Percentiles rank a stretch among this genome's conserved stretches.
These are phyloP conservation scores for Drosophila multiciliata DNA, from an alignment of 2,888 invertebrate species.

Conservation along the genomic window DNA sequence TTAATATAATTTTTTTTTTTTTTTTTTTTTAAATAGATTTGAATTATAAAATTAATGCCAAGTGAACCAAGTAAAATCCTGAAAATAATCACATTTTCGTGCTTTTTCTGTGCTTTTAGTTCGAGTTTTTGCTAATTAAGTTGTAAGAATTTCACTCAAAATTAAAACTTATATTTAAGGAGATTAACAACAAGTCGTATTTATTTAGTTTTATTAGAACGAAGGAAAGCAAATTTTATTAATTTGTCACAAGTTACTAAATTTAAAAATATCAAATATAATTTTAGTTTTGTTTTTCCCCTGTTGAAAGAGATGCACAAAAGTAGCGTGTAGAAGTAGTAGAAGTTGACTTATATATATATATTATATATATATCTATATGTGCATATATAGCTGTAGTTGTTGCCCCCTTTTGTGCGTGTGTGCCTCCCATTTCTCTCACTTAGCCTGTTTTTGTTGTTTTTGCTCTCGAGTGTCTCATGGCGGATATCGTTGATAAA, in stretches of 20 bases:
- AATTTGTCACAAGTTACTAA: not conserved
- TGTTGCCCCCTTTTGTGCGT: constrained; percentile 7
- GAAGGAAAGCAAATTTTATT: not conserved
- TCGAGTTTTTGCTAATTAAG: not conserved
- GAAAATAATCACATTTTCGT: not conserved
- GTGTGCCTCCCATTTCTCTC: constrained; percentile 16
- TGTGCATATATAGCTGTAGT: constrained; percentile 4
- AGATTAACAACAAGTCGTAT: not conserved
- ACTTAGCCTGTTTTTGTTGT: not conserved
- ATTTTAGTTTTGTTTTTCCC: not conserved
- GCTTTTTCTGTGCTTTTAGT: not conserved
- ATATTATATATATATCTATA: not conserved
- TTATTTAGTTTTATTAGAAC: not conserved
- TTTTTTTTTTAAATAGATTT: not conserved
- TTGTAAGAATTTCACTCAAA: not conserved
- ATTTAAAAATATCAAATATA: not conserved
- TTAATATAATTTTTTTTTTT: not conserved
- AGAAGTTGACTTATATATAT: not conserved
- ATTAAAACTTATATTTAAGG: not conserved
- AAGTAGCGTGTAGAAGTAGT: not conserved
- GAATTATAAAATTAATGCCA: not conserved
- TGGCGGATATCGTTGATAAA: constrained; percentile 80
- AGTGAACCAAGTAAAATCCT: not conserved
- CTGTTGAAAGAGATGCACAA: not conserved
- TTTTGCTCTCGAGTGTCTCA: constrained; percentile 24